These are phyloP conservation scores for Ptychodera flava DNA, from an alignment of 35 echinoderm and acorn worm species.

Conservation along the genomic window DNA sequence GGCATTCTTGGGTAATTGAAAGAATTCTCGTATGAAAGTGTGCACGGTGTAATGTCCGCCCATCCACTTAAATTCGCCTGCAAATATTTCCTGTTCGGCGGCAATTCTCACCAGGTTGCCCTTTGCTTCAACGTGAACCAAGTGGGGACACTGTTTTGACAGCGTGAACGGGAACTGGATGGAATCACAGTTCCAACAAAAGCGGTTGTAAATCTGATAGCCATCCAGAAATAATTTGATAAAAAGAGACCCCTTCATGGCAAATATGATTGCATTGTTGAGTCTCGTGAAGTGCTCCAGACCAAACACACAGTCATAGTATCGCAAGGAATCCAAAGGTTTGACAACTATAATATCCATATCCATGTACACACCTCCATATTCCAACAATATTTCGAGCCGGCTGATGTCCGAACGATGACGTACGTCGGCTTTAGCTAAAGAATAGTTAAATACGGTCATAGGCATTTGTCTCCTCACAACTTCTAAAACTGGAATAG, in stretches of 20 bases:
- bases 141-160: neutral
- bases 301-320: neutral
- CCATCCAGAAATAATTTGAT: neutral
- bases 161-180: neutral
- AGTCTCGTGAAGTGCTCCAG: neutral
- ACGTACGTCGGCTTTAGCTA: neutral
- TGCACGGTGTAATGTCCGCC: neutral
- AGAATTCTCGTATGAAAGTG: neutral
- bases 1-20: neutral
- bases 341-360: neutral
- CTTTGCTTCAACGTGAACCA: neutral
- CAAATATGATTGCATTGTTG: neutral
- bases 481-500: neutral
- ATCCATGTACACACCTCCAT: neutral
- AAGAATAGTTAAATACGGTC: neutral
- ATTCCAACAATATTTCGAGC: neutral
- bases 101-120: neutral
- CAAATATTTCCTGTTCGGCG: neutral
- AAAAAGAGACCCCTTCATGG: neutral
- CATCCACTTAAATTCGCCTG: neutral
- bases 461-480: neutral
- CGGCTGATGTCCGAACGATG: neutral
- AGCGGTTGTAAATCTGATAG: neutral
- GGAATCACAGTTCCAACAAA: neutral
- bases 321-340: neutral